These are phyloP conservation scores for Falco concolor DNA, from an alignment of 2,797 vertebrate genomes.

Conservation along the genomic window DNA sequence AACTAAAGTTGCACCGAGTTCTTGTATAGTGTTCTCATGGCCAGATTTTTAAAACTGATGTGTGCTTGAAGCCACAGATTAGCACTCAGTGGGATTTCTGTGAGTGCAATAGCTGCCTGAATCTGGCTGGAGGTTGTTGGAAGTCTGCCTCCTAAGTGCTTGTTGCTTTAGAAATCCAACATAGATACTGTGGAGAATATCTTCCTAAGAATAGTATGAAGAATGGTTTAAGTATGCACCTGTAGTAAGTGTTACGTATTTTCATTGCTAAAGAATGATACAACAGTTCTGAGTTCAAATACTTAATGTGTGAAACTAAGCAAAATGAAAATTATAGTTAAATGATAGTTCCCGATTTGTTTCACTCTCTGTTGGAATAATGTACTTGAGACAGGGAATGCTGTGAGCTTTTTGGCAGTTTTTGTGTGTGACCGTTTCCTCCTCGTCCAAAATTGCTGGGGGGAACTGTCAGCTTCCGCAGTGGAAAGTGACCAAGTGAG, in stretches of 20 bases:
- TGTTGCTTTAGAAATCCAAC: not conserved
- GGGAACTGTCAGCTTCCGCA: not conserved
- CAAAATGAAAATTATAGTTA: not conserved
- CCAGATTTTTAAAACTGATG: not conserved
- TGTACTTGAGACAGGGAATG: not conserved
- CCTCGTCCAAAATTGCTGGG: not conserved
- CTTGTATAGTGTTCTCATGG: not conserved
- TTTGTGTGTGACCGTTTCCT: not conserved
- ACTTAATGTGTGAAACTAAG: not conserved
- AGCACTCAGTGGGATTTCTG: not conserved
- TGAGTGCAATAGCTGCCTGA: not conserved
- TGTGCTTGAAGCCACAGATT: not conserved
- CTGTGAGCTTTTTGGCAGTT: not conserved
- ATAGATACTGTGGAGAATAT: not conserved
- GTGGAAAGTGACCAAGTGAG: not conserved
- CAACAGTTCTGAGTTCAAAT: not conserved
- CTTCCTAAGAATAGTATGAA: not conserved
- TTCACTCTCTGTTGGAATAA: not conserved
- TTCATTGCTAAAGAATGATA: not conserved
- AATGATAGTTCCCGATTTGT: not conserved
- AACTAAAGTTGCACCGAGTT: not conserved
- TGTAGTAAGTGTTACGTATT: not conserved
- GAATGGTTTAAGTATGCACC: not conserved
- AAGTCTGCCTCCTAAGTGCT: not conserved
- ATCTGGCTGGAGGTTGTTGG: not conserved